phyloP scores from a whole-genome alignment of 1,140 invertebrate species.

The Callitettix versicolor region DNA sequence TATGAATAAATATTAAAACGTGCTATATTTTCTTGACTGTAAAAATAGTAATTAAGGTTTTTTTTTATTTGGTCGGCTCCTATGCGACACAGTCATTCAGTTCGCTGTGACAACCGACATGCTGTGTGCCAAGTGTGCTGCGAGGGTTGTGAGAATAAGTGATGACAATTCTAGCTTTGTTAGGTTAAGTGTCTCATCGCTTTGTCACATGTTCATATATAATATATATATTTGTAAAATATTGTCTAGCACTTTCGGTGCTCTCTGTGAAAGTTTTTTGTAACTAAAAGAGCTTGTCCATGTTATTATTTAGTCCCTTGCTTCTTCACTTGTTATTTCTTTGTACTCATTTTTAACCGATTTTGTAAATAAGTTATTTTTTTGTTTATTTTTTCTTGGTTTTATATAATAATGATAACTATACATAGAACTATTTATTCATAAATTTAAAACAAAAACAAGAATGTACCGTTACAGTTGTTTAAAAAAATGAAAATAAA shows the following conservation, averaged over 20 bases:
- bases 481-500: constrained; percentile 1
- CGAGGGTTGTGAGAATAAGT: neutral
- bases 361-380: constrained; percentile 4
- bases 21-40: no score
- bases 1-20: no score
- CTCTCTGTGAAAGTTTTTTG: constrained; percentile 17
- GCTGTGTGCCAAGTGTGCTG: constrained; percentile 1
- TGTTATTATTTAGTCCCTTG: constrained; percentile 15
- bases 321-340: constrained; percentile 7
- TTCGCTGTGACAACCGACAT: neutral
- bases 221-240: constrained; percentile 19
- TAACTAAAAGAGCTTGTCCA: constrained; percentile 18
- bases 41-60: no score
- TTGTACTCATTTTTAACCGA: constrained; percentile 15
- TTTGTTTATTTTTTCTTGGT: constrained; percentile 8
- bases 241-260: constrained; percentile 14
- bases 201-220: constrained; percentile 14
- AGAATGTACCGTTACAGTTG: constrained; percentile 3
- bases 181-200: neutral
- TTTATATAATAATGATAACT: constrained; percentile 20
- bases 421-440: constrained; percentile 18
- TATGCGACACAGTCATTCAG: no score
- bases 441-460: constrained; percentile 15
- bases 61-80: no score
- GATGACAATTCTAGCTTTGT: neutral